A percentile compares a stretch with the other conserved stretches of the same genome.
Evolutionary conservation across 2,888 invertebrate species (phyloP).

Genomic region (Branchipolynoe longqiensis): DNA sequence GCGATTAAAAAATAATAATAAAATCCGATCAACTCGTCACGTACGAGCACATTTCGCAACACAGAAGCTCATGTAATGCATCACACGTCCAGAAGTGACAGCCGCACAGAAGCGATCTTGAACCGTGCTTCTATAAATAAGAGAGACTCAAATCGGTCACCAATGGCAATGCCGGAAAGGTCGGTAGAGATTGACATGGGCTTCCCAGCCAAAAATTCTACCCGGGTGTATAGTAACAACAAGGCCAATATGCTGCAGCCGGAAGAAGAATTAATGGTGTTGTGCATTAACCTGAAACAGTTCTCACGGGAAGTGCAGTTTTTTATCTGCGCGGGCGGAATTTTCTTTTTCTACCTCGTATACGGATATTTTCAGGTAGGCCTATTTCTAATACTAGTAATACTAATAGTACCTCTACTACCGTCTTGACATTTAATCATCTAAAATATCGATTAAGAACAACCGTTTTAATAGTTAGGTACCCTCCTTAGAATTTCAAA

Average conservation of each 20-base stretch:
- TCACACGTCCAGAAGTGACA: neutral
- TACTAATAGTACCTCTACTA: slow-evolving; percentile 1
- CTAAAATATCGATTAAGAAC: no score
- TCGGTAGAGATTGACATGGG: slow-evolving; percentile 44
- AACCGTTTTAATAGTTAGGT: no score
- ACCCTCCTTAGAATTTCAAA: no score
- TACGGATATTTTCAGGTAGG: slow-evolving; percentile 91
- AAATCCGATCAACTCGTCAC: no score
- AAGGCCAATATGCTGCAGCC: neutral
- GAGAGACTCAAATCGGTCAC: neutral
- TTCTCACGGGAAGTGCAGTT: slow-evolving; percentile 88
- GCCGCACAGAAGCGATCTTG: neutral
- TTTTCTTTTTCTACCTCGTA: slow-evolving; percentile 92
- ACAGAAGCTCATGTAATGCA: no score
- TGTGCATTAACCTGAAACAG: slow-evolving; percentile 88
- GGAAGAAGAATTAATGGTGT: slow-evolving; percentile 62
- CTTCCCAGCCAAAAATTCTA: neutral
- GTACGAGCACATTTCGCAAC: no score
- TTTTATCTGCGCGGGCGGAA: slow-evolving; percentile 88
- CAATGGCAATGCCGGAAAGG: neutral
- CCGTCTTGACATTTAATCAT: neutral
- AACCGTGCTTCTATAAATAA: slow-evolving; percentile 1
- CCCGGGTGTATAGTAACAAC: neutral
- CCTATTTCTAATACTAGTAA: neutral
- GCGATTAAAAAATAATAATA: no score